These are phyloP conservation scores for Eupithecia pulchellata DNA, from an alignment of 2,888 invertebrate genomes.

Conservation along the genomic window DNA sequence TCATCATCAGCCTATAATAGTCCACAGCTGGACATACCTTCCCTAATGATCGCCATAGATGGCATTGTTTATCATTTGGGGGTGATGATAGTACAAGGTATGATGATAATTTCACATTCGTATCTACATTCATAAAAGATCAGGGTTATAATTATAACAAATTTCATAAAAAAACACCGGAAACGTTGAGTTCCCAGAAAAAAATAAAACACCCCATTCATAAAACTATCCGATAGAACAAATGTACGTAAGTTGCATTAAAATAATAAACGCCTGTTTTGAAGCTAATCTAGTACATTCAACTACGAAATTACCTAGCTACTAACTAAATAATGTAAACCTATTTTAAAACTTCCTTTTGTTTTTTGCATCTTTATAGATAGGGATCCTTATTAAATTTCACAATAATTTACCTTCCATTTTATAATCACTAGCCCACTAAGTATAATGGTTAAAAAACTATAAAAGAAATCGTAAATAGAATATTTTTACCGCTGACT, in stretches of 20 bases:
- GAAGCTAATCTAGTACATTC: slow-evolving; percentile 27
- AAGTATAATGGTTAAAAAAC: too few relatives aligned
- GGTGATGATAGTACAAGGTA: too few relatives aligned
- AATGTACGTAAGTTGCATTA: slow-evolving; percentile 17
- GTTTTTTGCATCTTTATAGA: too few relatives aligned
- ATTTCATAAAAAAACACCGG: slow-evolving; percentile 25
- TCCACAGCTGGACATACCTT: too few relatives aligned
- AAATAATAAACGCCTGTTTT: slow-evolving; percentile 26
- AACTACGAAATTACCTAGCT: neutral
- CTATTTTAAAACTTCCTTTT: neutral
- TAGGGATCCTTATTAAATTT: neutral
- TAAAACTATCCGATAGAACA: slow-evolving; percentile 19
- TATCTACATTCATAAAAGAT: neutral
- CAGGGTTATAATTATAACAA: neutral
- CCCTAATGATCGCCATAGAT: too few relatives aligned
- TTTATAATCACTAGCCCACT: neutral
- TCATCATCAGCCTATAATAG: too few relatives aligned
- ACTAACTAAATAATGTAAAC: neutral
- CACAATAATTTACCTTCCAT: neutral
- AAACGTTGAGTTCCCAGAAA: slow-evolving; percentile 27
- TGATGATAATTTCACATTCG: neutral
- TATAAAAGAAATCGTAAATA: slow-evolving; percentile 2
- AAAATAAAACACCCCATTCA: slow-evolving; percentile 32
- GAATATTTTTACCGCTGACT: slow-evolving; percentile 10
- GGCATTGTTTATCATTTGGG: too few relatives aligned